Evolutionary conservation across 2,888 invertebrate species (phyloP).

Genomic region (Temnothorax ravouxi): DNA sequence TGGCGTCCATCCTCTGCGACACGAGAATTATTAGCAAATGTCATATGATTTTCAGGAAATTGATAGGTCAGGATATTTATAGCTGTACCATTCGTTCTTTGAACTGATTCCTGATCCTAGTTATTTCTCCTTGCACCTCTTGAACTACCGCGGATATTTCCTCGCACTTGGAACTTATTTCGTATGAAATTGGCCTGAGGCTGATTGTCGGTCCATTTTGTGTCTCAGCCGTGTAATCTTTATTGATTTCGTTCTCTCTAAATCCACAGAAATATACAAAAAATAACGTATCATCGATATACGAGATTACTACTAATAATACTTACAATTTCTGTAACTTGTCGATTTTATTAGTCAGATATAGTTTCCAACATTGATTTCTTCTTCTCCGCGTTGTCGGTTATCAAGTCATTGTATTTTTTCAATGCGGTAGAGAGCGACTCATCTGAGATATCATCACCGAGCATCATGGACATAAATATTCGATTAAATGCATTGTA

Average conservation of each 20-base stretch:
- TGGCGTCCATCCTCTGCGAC: conserved; percentile 77
- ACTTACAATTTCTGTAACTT: conserved; percentile 71
- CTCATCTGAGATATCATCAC: conserved; percentile 58
- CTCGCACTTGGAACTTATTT: conserved; percentile 72
- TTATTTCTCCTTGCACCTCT: conserved; percentile 75
- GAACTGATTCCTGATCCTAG: conserved; percentile 77
- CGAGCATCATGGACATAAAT: conserved; percentile 78
- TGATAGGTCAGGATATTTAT: not conserved
- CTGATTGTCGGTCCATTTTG: conserved; percentile 77
- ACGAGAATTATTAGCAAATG: conserved; percentile 39
- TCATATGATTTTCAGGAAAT: not conserved
- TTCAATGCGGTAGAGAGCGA: conserved; percentile 71
- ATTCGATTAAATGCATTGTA: conserved; percentile 80
- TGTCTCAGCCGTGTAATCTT: conserved; percentile 75
- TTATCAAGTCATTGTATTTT: conserved; percentile 76
- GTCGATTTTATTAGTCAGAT: conserved; percentile 56
- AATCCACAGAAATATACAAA: conserved; percentile 39
- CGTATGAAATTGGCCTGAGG: conserved; percentile 75
- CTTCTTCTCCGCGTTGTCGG: conserved; percentile 75
- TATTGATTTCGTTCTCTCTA: conserved; percentile 77
- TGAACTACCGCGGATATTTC: conserved; percentile 71
- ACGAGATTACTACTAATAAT: not conserved
- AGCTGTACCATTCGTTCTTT: conserved; percentile 80
- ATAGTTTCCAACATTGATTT: conserved; percentile 70
- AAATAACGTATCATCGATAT: not conserved